Base-by-base conservation (phyloP, 2,113 vertebrate species). In the Lethenteron reissneri region DNA sequence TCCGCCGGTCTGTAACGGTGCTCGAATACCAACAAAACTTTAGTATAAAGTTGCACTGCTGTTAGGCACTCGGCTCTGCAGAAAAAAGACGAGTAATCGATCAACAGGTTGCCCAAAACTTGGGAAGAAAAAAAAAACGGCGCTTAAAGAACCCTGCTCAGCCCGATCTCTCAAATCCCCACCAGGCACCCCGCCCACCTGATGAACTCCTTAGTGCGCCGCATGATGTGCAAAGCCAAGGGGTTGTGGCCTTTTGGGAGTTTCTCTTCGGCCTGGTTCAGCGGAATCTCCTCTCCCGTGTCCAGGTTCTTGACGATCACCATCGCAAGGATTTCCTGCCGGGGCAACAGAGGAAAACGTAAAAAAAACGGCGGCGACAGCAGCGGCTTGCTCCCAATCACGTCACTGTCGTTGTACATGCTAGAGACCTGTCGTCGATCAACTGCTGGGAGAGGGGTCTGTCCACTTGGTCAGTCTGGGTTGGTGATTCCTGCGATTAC, bases 261-360 rank as follows among this genome's bases (percentile, higher is more conserved):
- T 77, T 97, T 95, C 77, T 99, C 92, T 77, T 97, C 92, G 1
- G 94, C 94, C 80, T 95, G 83, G 79, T 90, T 99, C 70, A 99
- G 76, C 68, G 94, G 94, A 76, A 99, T 99, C 83, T 99, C 94
- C 81, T 99, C 94, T 73, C 94, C 94, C 3, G 94, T 99, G 80
- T 99, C 94, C 56, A 97, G 82, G 80, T 99, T 99, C 81, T 99
- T 99, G 78, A 99, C 96, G 92, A 99, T 99, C 75, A 99, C 94
- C 76, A 90, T 97, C 41, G 94, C 94, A 76, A 99, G 81, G 78
- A 99, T 99, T 85, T 99, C 92, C 92, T 99, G 70, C n/a, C 12
- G 56, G 58, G n/a, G 76, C 75, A 64, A 78, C 73, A 10, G 74
- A 74, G 10, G 70, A 10, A 58, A 13, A 41, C 41, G 4, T 41